Evolutionary conservation across 1,140 invertebrate genomes (phyloP).

Genomic region (Pteromalus puparum): DNA sequence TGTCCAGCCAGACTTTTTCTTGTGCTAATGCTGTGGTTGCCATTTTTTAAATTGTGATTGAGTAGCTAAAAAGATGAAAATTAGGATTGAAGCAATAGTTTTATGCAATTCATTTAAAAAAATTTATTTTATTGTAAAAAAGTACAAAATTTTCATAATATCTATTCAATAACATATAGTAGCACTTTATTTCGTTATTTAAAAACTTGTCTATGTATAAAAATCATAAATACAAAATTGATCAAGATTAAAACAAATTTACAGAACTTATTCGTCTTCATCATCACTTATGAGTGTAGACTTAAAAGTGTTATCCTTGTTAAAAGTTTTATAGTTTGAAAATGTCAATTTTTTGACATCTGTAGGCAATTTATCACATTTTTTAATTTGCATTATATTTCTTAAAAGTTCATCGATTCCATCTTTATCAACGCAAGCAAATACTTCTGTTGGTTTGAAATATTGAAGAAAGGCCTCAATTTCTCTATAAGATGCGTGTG

Average conservation of each 20-base stretch:
- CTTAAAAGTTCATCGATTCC: slow-evolving; percentile 52
- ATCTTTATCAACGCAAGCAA: slow-evolving; percentile 72
- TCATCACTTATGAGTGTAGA: slow-evolving; percentile 61
- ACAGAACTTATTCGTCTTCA: slow-evolving; percentile 16
- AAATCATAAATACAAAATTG: background rate
- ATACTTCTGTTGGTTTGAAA: slow-evolving; percentile 74
- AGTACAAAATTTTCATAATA: background rate
- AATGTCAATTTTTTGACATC: slow-evolving; percentile 52
- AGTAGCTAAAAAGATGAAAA: slow-evolving; percentile 32
- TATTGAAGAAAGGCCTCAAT: slow-evolving; percentile 75
- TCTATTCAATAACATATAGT: background rate
- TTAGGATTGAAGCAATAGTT: background rate
- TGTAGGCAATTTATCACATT: background rate
- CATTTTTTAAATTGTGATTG: slow-evolving; percentile 58
- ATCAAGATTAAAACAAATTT: background rate
- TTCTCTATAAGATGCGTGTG: slow-evolving; percentile 79
- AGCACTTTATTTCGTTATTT: background rate
- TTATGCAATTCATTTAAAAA: background rate
- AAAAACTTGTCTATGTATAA: no score
- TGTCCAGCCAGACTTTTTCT: slow-evolving; percentile 76
- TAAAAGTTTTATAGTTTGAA: slow-evolving; percentile 42
- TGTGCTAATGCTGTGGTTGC: slow-evolving; percentile 63
- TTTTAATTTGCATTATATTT: slow-evolving; percentile 53
- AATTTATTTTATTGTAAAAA: background rate
- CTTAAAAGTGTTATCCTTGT: slow-evolving; percentile 48